These are phyloP conservation scores for Aporophyla lueneburgensis DNA, from an alignment of 2,888 invertebrate species.

Conservation along the genomic window DNA sequence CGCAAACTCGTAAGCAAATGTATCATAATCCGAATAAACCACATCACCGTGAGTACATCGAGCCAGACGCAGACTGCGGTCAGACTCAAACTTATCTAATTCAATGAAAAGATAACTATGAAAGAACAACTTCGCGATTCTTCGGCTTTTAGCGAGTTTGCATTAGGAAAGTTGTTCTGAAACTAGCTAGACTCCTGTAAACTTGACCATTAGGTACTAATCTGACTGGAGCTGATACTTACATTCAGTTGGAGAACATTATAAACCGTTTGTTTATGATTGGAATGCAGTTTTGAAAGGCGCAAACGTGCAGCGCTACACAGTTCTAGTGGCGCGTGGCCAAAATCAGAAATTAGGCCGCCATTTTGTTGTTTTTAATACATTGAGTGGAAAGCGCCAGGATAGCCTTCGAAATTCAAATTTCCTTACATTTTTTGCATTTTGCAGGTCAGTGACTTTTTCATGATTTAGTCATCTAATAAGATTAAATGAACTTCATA, in stretches of 20 bases:
- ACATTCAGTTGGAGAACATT: neutral
- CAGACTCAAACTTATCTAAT: constrained; percentile 45
- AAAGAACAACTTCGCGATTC: constrained; percentile 28
- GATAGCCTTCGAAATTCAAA: no score
- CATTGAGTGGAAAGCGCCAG: no score
- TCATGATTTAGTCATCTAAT: no score
- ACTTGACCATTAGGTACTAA: constrained; percentile 6
- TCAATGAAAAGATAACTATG: constrained; percentile 42
- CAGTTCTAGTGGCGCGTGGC: no score
- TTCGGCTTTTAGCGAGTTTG: constrained; percentile 23
- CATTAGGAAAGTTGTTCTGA: constrained; percentile 10
- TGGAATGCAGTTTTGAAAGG: neutral
- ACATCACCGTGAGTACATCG: constrained; percentile 8
- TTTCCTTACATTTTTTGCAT: no score
- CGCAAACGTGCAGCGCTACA: no score
- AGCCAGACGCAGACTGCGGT: constrained; percentile 24
- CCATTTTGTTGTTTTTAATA: no score
- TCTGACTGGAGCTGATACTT: neutral
- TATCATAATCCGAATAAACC: constrained; percentile 36
- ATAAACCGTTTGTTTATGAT: neutral
- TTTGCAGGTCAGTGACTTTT: no score
- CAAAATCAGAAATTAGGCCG: no score
- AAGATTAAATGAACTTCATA: no score
- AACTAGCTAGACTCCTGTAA: neutral
- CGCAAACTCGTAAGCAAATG: constrained; percentile 29